Evolutionary conservation across 2,888 invertebrate species (phyloP).

Genomic region (Nemoura dubitans): DNA sequence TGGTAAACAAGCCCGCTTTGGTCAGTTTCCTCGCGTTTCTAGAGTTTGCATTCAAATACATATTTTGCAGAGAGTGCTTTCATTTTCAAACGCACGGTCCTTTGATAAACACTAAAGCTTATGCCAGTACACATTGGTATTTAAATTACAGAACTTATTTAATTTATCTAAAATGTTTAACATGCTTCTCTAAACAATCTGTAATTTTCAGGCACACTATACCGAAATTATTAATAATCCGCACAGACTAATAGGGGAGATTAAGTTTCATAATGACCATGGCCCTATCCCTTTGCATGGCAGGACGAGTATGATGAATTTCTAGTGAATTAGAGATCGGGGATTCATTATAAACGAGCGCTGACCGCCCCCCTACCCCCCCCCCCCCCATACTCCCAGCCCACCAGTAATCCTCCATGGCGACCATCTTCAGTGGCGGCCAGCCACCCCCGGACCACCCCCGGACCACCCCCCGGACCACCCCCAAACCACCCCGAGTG

Average conservation of each 20-base stretch:
- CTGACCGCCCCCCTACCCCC: constrained; percentile 23
- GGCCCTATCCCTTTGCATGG: background rate
- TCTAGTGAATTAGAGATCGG: constrained; percentile 35
- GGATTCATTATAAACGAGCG: constrained; percentile 37
- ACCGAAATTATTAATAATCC: constrained; percentile 31
- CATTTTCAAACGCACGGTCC: background rate
- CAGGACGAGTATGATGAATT: constrained; percentile 30
- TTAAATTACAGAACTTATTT: constrained; percentile 29
- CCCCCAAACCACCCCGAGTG: too few relatives aligned
- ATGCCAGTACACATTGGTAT: background rate
- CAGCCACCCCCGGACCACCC: too few relatives aligned
- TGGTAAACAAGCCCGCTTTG: background rate
- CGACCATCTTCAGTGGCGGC: background rate
- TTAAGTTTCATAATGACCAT: constrained; percentile 26
- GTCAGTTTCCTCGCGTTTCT: background rate
- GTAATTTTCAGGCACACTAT: background rate
- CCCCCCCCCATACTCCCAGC: background rate
- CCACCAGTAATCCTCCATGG: constrained; percentile 2
- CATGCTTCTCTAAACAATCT: constrained; percentile 24
- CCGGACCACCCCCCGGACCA: too few relatives aligned
- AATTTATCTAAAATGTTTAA: constrained; percentile 33
- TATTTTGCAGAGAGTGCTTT: background rate
- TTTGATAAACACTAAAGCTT: background rate
- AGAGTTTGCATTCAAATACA: background rate
- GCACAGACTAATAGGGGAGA: constrained; percentile 9